A percentile compares a stretch with the other conserved stretches of the same genome.
These are phyloP conservation scores for Drymodes brunneopygia DNA, from an alignment of 2,113 vertebrate species.

Conservation along the genomic window DNA sequence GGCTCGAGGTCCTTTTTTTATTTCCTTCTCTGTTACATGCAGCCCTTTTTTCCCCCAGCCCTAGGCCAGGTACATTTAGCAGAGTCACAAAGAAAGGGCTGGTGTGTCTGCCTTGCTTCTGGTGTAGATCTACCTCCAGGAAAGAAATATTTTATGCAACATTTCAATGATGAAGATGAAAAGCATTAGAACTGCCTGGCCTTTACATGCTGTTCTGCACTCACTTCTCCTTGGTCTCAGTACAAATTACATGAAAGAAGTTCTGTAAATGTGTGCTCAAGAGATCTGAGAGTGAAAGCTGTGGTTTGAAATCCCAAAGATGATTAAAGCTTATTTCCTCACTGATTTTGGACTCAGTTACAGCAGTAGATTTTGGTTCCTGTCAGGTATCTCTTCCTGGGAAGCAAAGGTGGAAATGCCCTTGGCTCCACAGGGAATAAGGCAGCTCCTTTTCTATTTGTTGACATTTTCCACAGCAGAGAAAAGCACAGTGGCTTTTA, in stretches of 20 bases:
- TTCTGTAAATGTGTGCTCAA: not conserved
- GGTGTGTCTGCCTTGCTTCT: not conserved
- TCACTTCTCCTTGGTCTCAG: not conserved
- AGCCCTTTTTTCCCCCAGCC: not conserved
- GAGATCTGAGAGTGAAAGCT: not conserved
- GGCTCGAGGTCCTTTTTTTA: not conserved
- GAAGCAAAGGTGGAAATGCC: not conserved
- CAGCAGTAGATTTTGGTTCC: not conserved
- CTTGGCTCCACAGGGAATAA: not conserved
- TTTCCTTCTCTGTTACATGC: not conserved
- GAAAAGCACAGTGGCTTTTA: too few species aligned
- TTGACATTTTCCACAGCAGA: too few species aligned
- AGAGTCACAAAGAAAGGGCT: not conserved
- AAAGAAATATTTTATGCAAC: not conserved
- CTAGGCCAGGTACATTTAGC: not conserved
- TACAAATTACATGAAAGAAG: not conserved
- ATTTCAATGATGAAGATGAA: not conserved
- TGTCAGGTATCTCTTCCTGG: not conserved
- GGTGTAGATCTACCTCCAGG: not conserved
- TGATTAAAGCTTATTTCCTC: not conserved
- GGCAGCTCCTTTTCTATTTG: not conserved
- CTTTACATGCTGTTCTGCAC: not conserved
- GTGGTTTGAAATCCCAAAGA: not conserved
- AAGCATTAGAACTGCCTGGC: not conserved
- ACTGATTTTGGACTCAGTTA: not conserved